These are phyloP conservation scores for Rhinogobius similis DNA, from an alignment of 2,113 vertebrate species.

Conservation along the genomic window DNA sequence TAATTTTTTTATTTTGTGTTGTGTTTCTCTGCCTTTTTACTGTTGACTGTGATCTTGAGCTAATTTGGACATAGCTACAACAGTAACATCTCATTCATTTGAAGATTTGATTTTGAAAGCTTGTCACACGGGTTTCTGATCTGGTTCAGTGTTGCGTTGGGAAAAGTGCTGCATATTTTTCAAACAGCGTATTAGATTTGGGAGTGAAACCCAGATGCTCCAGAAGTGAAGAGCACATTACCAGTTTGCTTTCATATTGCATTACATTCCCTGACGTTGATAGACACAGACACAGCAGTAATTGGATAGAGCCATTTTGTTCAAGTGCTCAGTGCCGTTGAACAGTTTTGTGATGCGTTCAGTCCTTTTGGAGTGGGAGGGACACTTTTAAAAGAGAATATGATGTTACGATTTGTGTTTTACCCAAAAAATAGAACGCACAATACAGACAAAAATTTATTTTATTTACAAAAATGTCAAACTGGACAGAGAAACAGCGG, in stretches of 20 bases:
- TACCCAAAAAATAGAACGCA: too few relatives aligned
- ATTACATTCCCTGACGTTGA: conserved; percentile 17
- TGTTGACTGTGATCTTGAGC: too few relatives aligned
- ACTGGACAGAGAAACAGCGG: too few relatives aligned
- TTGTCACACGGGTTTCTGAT: too few relatives aligned
- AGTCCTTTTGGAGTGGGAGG: conserved; percentile 7
- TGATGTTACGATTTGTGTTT: too few relatives aligned
- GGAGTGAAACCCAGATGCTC: conserved; percentile 5
- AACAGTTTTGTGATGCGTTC: background rate
- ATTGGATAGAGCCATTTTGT: conserved; percentile 37
- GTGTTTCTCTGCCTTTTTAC: too few relatives aligned
- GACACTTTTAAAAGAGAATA: background rate
- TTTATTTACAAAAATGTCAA: too few relatives aligned
- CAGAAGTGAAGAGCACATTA: conserved; percentile 37
- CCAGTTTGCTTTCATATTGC: conserved; percentile 25
- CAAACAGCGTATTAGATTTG: conserved; percentile 45
- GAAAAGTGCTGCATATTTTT: conserved; percentile 17
- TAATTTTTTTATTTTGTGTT: too few relatives aligned
- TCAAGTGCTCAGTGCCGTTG: conserved; percentile 19
- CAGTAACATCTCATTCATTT: too few relatives aligned
- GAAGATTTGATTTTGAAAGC: too few relatives aligned
- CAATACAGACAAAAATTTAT: too few relatives aligned
- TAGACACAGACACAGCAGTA: conserved; percentile 25
- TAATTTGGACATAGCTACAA: too few relatives aligned
- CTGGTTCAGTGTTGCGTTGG: background rate